These are phyloP conservation scores for Vanessa tameamea DNA, from an alignment of 1,140 invertebrate species.

Conservation along the genomic window DNA sequence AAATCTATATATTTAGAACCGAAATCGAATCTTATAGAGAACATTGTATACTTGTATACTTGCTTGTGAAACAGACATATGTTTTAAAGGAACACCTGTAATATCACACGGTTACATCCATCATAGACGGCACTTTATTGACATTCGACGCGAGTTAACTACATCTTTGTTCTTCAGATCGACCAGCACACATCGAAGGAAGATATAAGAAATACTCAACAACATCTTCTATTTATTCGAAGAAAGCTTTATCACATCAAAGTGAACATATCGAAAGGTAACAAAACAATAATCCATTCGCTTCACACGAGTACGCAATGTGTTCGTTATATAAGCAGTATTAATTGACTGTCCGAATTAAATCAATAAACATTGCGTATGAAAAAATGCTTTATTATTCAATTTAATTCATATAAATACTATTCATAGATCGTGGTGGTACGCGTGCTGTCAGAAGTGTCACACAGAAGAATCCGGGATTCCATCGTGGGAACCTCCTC, in stretches of 20 bases:
- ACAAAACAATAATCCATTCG: conserved; percentile 1
- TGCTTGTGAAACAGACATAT: background rate
- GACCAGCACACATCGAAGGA: conserved; percentile 73
- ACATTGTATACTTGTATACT: background rate
- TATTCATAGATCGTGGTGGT: conserved; percentile 85
- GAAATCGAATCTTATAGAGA: background rate
- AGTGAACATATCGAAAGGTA: conserved; percentile 76
- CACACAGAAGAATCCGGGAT: conserved; percentile 84
- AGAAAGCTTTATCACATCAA: conserved; percentile 74
- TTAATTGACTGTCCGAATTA: no score
- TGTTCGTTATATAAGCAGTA: no score
- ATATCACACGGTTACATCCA: conserved; percentile 9
- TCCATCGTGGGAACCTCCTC: conserved; percentile 88
- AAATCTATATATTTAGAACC: background rate
- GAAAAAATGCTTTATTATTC: no score
- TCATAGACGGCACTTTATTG: background rate
- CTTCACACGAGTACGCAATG: background rate
- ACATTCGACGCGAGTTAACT: background rate
- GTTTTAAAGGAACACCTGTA: conserved; percentile 1
- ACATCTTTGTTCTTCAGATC: conserved; percentile 56
- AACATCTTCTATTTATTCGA: conserved; percentile 73
- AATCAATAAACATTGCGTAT: no score
- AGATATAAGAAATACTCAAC: conserved; percentile 78
- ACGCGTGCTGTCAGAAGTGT: conserved; percentile 86
- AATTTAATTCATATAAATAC: conserved; percentile 40